phyloP scores from a whole-genome alignment of 2,888 invertebrate species.

The Heliconius sara region DNA sequence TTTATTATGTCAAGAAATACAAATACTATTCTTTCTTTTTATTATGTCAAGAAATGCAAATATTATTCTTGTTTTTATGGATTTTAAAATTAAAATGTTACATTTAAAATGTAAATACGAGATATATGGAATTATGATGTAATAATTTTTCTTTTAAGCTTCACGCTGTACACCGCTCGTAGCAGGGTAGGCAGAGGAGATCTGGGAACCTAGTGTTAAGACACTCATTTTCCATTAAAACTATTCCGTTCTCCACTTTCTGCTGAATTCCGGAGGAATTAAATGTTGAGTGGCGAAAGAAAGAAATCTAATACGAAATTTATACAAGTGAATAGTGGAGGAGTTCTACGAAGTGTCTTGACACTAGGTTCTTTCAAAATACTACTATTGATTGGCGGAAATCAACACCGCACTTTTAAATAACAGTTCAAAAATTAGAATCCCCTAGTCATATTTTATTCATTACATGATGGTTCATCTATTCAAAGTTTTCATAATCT shows the following conservation, averaged over 20 bases:
- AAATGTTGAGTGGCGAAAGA: too few species aligned
- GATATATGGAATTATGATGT: too few species aligned
- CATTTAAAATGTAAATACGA: too few species aligned
- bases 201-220: neutral
- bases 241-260: too few species aligned
- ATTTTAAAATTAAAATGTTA: constrained; percentile 55
- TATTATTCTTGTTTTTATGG: constrained; percentile 60
- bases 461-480: neutral
- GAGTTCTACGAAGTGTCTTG: too few species aligned
- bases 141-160: neutral
- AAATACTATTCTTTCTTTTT: constrained; percentile 59
- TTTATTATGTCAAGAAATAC: constrained; percentile 58
- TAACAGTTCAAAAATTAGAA: neutral
- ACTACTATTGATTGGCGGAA: too few species aligned
- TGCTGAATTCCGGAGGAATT: too few species aligned
- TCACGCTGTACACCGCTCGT: neutral
- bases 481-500: neutral
- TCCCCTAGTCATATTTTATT: neutral
- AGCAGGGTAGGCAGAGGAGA: neutral
- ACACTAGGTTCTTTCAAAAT: too few species aligned
- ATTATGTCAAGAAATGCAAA: constrained; percentile 58
- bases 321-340: too few species aligned
- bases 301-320: too few species aligned
- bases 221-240: too few species aligned
- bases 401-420: too few species aligned